Conservation (phyloP, 2,113 vertebrate species). For the Cichladusa arquata region DNA sequence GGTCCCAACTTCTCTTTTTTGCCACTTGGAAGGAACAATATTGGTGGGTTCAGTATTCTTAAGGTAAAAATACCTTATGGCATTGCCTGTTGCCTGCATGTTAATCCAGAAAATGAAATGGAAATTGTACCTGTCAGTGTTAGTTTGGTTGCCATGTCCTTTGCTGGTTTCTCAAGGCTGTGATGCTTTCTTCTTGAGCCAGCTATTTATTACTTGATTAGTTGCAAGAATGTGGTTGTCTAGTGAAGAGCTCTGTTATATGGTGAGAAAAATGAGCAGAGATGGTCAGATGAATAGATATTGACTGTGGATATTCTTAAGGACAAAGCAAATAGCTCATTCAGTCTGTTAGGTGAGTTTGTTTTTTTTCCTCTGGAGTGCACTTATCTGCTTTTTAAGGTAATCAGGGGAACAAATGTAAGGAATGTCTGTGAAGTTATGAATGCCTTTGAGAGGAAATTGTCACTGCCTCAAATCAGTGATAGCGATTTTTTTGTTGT, state of each 20-base stretch:
- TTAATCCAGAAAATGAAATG: neutral
- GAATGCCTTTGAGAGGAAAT: neutral
- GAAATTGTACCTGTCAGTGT: neutral
- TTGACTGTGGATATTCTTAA: neutral
- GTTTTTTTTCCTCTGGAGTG: fast-evolving
- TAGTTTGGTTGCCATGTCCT: neutral
- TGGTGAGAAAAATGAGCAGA: neutral
- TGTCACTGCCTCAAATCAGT: neutral
- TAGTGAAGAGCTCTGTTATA: neutral
- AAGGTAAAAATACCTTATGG: neutral
- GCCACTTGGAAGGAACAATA: neutral
- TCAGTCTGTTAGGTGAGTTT: neutral
- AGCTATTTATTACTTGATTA: neutral
- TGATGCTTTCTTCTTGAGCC: neutral
- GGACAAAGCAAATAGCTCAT: neutral
- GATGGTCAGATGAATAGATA: neutral
- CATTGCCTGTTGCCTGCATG: neutral
- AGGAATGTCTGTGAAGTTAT: neutral
- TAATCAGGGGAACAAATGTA: neutral
- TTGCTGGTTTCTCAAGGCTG: neutral
- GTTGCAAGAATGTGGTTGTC: neutral
- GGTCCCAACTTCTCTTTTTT: neutral
- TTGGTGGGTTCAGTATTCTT: neutral
- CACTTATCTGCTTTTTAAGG: neutral
- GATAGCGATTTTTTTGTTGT: fast-evolving